A percentile compares a stretch with the other conserved stretches of the same genome.
phyloP scores from a whole-genome alignment of 2,888 invertebrate genomes.

The Lasioglossum marginatum region DNA sequence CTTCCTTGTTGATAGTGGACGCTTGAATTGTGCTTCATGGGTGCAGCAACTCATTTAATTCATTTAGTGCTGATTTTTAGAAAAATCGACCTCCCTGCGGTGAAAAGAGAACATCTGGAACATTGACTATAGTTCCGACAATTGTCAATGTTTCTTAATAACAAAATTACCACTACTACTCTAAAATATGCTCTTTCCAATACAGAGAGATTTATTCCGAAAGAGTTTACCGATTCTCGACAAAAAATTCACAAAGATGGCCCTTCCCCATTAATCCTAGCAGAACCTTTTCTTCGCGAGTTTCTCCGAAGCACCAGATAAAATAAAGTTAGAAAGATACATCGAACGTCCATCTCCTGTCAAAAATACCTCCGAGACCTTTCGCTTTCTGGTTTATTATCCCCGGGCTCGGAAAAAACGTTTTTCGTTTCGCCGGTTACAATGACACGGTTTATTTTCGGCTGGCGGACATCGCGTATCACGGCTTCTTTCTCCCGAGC shows the following conservation, averaged over 20 bases:
- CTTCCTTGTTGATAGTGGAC: background rate
- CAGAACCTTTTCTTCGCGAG: background rate
- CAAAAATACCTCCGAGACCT: background rate
- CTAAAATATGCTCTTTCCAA: background rate
- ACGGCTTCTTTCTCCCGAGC: background rate
- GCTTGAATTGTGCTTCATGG: background rate
- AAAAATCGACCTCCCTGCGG: too few species aligned
- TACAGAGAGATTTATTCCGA: background rate
- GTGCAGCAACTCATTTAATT: background rate
- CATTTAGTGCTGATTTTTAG: background rate
- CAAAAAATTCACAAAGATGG: background rate
- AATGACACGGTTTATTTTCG: constrained; percentile 49
- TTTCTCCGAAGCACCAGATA: background rate
- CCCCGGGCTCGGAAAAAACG: background rate
- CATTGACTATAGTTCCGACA: background rate
- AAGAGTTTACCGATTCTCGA: background rate
- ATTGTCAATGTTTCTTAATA: background rate
- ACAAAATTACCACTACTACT: background rate
- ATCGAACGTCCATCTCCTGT: background rate
- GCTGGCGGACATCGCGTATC: constrained; percentile 40
- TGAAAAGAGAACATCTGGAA: too few species aligned
- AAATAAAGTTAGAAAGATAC: background rate
- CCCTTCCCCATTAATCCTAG: background rate
- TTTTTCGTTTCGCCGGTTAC: background rate
- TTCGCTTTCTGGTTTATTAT: background rate